Evolutionary conservation across 2,113 vertebrate species (phyloP).

Genomic region (Agelaius tricolor): DNA sequence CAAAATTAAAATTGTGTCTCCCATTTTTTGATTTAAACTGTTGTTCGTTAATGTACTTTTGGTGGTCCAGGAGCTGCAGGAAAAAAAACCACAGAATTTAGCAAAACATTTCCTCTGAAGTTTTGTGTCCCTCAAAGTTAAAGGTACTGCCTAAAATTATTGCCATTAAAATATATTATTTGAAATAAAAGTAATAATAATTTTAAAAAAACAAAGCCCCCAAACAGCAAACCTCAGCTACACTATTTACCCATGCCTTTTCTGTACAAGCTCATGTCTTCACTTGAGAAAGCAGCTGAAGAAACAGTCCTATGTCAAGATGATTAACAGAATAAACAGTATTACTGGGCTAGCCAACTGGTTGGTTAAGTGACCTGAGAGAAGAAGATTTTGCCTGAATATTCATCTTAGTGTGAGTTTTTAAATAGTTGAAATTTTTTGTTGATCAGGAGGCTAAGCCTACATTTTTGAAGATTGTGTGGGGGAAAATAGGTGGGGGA

Average conservation of each 20-base stretch:
- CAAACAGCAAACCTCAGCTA: neutral
- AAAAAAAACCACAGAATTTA: neutral
- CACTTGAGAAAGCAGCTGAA: conserved; percentile 77
- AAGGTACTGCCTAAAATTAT: neutral
- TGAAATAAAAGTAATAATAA: neutral
- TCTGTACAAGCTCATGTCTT: conserved; percentile 74
- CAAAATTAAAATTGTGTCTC: neutral
- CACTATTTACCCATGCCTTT: neutral
- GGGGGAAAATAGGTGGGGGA: fast-evolving
- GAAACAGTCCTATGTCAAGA: conserved; percentile 81
- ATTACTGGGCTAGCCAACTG: conserved; percentile 78
- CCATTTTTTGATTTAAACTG: neutral
- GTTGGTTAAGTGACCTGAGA: conserved; percentile 81
- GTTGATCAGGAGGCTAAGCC: neutral
- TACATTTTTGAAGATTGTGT: neutral
- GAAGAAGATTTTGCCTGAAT: conserved; percentile 52
- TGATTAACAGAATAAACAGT: conserved; percentile 76
- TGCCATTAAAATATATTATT: neutral
- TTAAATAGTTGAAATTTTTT: neutral
- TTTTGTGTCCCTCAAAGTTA: neutral
- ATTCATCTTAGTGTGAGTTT: neutral
- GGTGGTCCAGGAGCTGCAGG: neutral
- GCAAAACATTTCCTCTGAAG: neutral
- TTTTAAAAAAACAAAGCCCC: neutral
- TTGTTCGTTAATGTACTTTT: neutral